These are phyloP conservation scores for Phalacrocorax carbo DNA, from an alignment of 2,113 vertebrate genomes.

Conservation along the genomic window DNA sequence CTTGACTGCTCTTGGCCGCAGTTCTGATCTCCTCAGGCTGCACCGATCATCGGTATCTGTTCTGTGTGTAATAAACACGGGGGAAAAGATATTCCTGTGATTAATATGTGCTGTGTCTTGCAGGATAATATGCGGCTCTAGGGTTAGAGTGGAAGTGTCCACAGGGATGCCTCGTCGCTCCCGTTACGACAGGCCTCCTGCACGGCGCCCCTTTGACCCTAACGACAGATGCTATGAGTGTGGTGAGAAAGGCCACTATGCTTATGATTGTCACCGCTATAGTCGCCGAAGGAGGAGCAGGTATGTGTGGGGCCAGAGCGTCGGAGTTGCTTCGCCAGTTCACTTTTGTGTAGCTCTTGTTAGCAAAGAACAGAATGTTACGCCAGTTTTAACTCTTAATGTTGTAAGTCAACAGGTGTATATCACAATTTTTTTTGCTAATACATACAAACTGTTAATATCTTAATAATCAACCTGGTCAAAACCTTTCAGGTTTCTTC, in stretches of 20 bases:
- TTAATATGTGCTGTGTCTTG: conserved; percentile 7
- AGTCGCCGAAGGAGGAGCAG: conserved; percentile 84
- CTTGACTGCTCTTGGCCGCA: too few relatives aligned
- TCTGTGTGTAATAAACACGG: background rate
- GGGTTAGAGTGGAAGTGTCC: conserved; percentile 85
- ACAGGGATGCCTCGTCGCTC: conserved; percentile 87
- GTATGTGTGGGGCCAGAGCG: conserved; percentile 66
- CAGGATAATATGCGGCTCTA: conserved; percentile 69
- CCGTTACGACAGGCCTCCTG: conserved; percentile 83
- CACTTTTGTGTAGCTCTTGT: conserved; percentile 57
- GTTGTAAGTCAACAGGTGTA: conserved; percentile 42
- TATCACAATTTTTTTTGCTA: conserved; percentile 70
- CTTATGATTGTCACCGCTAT: conserved; percentile 88
- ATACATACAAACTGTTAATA: conserved; percentile 73
- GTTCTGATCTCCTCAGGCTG: too few relatives aligned
- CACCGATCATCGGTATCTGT: fast-evolving
- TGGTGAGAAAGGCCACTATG: conserved; percentile 90
- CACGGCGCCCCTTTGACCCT: conserved; percentile 84
- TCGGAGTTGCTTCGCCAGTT: conserved; percentile 40
- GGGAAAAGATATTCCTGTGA: background rate
- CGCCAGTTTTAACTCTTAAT: background rate
- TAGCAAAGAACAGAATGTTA: conserved; percentile 67
- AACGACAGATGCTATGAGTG: conserved; percentile 89
- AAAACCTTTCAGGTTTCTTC: conserved; percentile 95
- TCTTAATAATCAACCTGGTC: conserved; percentile 90